Base-by-base conservation (phyloP, 2,113 vertebrate genomes). In the Tenrec ecaudatus region DNA sequence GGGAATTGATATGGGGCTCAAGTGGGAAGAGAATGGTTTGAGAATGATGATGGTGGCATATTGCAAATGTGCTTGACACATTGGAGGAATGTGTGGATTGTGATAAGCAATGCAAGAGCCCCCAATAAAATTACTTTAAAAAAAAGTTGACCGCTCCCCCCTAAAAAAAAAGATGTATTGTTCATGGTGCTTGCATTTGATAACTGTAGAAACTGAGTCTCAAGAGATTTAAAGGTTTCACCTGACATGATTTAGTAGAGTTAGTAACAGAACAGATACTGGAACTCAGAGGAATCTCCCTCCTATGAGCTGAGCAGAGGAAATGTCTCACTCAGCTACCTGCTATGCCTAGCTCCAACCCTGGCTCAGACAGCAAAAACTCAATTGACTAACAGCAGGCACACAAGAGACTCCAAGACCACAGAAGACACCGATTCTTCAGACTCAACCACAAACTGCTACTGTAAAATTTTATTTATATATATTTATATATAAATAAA, bases 351-450 rank as follows among this genome's bases (percentile, higher is more conserved):
- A 4, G 3, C 25, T n/a, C 20, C 10, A 4, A 20, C 31, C 7
- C 19, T 0, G 0, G 0, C 0, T 15, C 16, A 60, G 16, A 47
- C 11, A 29, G 36, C 0, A 0, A 12, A 12, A 29, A 10, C 27
- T 29, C 66, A 22, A 3, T 7, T 58, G 17, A 6, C 17, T 17
- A 6, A 15, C 6, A 43, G 58, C 47, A 66, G 64, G 14, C 9
- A 22, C 57, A 0, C 0, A 6, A 25, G 29, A 5, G 11, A 16
- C 33, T 47, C 76, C 15, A 15, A n/a, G n/a, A 29, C 66, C 12
- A 33, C 7, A 4, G 6, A 58, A 83, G 90, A n/a, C 11, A 29
- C 0, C 33, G 29, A 3, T 14, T 36, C 40, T 27, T 40, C 14
- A 3, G 78, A 1, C 60, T 57, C 31, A 27, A 57, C 1, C 40